A percentile compares a stretch with the other conserved stretches of the same genome.
These are phyloP conservation scores for Cheilosia urbana DNA, from an alignment of 2,888 invertebrate genomes.

Conservation along the genomic window DNA sequence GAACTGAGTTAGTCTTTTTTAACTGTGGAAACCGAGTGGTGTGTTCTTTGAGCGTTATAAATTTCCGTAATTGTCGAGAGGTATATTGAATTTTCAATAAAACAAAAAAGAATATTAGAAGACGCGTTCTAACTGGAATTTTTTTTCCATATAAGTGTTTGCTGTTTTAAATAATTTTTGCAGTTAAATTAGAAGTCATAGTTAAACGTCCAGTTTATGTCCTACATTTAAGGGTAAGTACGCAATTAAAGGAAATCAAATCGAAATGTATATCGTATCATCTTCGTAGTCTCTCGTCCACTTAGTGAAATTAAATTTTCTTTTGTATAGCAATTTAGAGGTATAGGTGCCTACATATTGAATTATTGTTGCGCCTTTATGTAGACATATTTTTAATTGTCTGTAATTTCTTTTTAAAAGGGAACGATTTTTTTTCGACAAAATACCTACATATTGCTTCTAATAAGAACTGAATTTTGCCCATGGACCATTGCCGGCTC, in stretches of 20 bases:
- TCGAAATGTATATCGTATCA: not conserved
- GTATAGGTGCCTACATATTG: not conserved
- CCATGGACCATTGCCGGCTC: constrained; percentile 1
- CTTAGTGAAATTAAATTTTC: constrained; percentile 9
- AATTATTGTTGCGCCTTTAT: not conserved
- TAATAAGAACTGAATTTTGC: not conserved
- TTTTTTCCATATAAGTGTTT: not conserved
- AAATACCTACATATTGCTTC: not conserved
- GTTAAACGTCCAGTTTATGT: constrained; percentile 10
- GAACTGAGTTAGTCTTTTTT: constrained; percentile 58
- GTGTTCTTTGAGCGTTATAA: constrained; percentile 42
- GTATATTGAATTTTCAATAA: constrained; percentile 30
- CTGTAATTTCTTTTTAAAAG: not conserved
- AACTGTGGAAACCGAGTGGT: constrained; percentile 55
- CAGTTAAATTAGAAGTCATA: not conserved
- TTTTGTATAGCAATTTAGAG: constrained; percentile 8
- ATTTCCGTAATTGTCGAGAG: constrained; percentile 30
- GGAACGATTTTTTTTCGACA: not conserved
- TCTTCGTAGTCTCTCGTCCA: not conserved
- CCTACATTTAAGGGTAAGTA: constrained; percentile 20
- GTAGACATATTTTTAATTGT: not conserved
- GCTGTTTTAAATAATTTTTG: not conserved
- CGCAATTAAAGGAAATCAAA: not conserved
- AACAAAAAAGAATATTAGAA: constrained; percentile 10
- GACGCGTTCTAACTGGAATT: constrained; percentile 19